Conservation (phyloP, 92 coral and sea anemone genomes). For the Virgularia gustaviana region DNA sequence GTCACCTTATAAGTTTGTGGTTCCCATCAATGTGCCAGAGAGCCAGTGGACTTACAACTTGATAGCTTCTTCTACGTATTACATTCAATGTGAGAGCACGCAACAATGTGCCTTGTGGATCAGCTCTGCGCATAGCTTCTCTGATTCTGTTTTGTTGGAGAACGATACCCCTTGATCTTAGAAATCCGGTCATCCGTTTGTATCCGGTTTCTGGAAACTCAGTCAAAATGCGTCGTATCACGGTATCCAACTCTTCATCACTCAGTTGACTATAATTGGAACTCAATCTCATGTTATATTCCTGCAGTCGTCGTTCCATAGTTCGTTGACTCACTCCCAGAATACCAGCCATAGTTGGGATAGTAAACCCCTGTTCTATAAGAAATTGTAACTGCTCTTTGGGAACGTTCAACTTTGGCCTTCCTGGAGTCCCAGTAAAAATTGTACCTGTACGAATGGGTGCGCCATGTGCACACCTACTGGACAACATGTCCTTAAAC, state of each 20-base stretch:
- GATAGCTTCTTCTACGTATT: constrained; percentile 34
- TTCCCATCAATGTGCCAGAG: constrained; percentile 39
- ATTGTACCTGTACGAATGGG: constrained; percentile 23
- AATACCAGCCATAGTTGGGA: constrained; percentile 47
- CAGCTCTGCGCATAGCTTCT: constrained; percentile 29
- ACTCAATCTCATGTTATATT: constrained; percentile 38
- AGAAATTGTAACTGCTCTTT: constrained; percentile 50
- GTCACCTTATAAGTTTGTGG: constrained; percentile 35
- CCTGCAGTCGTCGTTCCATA: constrained; percentile 45
- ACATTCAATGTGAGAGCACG: constrained; percentile 39
- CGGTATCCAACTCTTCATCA: constrained; percentile 43
- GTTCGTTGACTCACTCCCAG: constrained; percentile 53
- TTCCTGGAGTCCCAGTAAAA: constrained; percentile 40
- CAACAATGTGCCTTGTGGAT: constrained; percentile 38
- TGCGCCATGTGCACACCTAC: background rate
- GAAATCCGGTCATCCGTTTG: constrained; percentile 50
- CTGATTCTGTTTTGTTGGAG: constrained; percentile 21
- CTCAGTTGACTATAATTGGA: constrained; percentile 37
- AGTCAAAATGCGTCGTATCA: constrained; percentile 24
- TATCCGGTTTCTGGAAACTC: constrained; percentile 58
- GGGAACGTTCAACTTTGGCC: constrained; percentile 52
- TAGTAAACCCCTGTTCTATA: constrained; percentile 42
- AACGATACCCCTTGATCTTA: constrained; percentile 28
- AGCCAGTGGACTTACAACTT: constrained; percentile 35
- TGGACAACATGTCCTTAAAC: constrained; percentile 26